phyloP scores from a whole-genome alignment of 2,888 invertebrate genomes.

The Sarcophaga carnaria region DNA sequence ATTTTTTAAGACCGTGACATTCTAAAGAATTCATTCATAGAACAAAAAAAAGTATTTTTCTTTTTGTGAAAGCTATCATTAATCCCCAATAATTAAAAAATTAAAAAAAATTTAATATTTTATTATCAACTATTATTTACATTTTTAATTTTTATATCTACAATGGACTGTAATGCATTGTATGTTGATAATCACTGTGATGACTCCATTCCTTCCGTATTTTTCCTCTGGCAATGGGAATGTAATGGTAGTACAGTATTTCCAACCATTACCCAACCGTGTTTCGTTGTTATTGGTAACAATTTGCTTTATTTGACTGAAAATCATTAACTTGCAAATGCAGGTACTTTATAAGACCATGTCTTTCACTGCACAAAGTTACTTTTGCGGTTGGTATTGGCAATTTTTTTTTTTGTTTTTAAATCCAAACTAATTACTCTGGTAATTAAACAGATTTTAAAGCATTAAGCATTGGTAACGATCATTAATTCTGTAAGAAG shows the following conservation, averaged over 20 bases:
- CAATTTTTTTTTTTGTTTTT: background rate
- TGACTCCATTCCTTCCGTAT: background rate
- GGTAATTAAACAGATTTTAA: slow-evolving; percentile 51
- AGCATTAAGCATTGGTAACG: slow-evolving; percentile 4
- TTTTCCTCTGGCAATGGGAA: background rate
- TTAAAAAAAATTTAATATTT: too few species aligned
- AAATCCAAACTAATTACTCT: slow-evolving; percentile 47
- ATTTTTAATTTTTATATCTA: too few species aligned
- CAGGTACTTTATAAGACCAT: background rate
- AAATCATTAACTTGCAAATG: slow-evolving; percentile 1
- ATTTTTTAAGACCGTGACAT: too few species aligned
- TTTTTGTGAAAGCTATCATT: too few species aligned
- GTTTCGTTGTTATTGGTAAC: background rate
- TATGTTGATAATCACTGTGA: background rate
- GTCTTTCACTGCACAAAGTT: background rate
- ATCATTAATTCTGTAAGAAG: slow-evolving; percentile 32
- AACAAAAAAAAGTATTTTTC: too few species aligned
- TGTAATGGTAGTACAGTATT: background rate
- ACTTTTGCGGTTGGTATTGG: slow-evolving; percentile 44
- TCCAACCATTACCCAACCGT: background rate
- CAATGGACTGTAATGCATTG: background rate
- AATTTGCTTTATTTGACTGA: background rate
- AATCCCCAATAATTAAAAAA: too few species aligned
- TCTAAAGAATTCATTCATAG: too few species aligned
- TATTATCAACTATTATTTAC: too few species aligned